Evolutionary conservation across 1,140 invertebrate species (phyloP).

Genomic region (Drosophila pachea): DNA sequence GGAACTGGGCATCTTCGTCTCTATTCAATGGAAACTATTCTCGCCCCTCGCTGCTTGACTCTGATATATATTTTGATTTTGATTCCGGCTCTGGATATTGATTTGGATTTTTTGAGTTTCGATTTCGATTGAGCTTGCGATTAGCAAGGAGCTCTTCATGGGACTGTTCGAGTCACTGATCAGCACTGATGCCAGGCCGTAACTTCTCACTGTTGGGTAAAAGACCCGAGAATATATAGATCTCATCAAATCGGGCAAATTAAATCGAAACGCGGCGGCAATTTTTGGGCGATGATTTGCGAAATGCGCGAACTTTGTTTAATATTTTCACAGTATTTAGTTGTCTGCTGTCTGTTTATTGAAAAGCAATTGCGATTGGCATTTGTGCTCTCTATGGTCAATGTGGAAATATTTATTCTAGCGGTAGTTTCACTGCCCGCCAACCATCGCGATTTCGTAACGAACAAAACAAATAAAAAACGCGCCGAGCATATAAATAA

Average conservation of each 20-base stretch:
- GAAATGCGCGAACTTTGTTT: constrained; percentile 36
- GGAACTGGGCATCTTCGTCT: constrained; percentile 59
- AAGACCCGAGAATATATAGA: constrained; percentile 1
- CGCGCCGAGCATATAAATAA: constrained; percentile 67
- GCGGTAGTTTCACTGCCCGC: constrained; percentile 24
- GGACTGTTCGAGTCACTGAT: constrained; percentile 8
- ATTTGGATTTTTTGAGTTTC: constrained; percentile 4
- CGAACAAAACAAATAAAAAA: constrained; percentile 63
- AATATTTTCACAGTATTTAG: constrained; percentile 44
- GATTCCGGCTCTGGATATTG: not conserved
- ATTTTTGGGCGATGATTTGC: not conserved
- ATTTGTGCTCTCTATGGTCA: constrained; percentile 31
- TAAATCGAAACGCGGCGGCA: constrained; percentile 9
- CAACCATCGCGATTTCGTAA: constrained; percentile 66
- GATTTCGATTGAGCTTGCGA: constrained; percentile 11
- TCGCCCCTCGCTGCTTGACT: too few species aligned
- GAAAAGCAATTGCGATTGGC: constrained; percentile 47
- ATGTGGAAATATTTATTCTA: constrained; percentile 50
- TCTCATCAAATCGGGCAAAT: constrained; percentile 8
- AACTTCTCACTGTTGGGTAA: not conserved
- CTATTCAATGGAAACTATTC: not conserved
- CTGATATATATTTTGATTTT: constrained; percentile 11
- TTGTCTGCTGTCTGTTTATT: constrained; percentile 46
- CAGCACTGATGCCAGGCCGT: constrained; percentile 3
- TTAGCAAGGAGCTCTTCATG: not conserved